phyloP scores from a whole-genome alignment of 2,113 vertebrate genomes.

The Cynocephalus volans region DNA sequence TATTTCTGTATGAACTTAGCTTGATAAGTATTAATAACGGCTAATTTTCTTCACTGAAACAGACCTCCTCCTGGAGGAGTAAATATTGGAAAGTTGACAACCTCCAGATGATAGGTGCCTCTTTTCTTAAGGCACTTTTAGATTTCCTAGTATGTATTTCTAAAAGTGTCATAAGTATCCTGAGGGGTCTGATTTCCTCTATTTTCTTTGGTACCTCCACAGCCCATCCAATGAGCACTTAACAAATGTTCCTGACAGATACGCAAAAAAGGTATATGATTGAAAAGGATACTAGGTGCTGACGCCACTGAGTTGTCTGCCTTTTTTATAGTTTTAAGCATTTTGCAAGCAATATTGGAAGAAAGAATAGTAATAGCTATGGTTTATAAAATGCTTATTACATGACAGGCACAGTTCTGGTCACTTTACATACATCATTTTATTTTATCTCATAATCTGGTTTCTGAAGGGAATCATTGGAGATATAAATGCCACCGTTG shows the following conservation, averaged over 20 bases:
- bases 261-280: neutral
- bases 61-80: neutral
- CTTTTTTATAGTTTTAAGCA: neutral
- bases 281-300: neutral
- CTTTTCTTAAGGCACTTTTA: neutral
- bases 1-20: neutral
- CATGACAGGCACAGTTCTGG: neutral
- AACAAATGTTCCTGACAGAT: neutral
- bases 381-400: neutral
- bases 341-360: neutral
- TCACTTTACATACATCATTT: neutral
- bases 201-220: neutral
- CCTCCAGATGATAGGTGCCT: neutral
- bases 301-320: neutral
- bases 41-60: neutral
- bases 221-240: neutral
- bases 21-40: neutral
- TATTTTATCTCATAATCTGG: slow-evolving; percentile 14
- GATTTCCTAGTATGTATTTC: neutral
- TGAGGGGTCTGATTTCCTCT: neutral
- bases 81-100: neutral
- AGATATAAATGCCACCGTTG: neutral
- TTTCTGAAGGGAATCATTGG: neutral
- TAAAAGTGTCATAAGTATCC: neutral
- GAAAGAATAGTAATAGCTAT: neutral